These are phyloP conservation scores for Rostratula benghalensis DNA, from an alignment of 2,113 vertebrate species.

Conservation along the genomic window DNA sequence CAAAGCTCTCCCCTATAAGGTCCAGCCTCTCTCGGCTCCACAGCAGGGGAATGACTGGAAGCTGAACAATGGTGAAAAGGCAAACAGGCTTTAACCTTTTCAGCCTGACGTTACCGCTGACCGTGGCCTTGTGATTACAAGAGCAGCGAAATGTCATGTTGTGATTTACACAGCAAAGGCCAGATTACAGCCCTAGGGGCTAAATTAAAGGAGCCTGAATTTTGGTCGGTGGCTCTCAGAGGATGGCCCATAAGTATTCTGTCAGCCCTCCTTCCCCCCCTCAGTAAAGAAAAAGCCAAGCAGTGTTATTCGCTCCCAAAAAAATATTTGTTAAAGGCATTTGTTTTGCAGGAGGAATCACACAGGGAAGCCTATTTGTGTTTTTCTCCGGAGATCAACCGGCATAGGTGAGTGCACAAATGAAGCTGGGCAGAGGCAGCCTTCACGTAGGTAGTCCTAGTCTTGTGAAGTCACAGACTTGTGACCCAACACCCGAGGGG, in stretches of 20 bases:
- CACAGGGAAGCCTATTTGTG: not conserved
- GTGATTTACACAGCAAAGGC: slow-evolving; percentile 33
- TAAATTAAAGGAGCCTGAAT: not conserved
- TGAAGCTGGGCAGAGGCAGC: not conserved
- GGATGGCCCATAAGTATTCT: not conserved
- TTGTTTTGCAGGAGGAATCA: not conserved
- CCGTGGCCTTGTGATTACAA: not conserved
- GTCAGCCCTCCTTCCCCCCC: not conserved
- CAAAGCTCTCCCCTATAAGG: not conserved
- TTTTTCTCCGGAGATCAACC: not conserved
- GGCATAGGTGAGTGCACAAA: not conserved
- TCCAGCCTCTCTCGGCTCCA: not conserved
- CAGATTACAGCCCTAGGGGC: not conserved
- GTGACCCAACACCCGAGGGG: not conserved
- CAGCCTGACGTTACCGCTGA: slow-evolving; percentile 22
- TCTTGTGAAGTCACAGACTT: not conserved
- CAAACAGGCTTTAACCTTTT: slow-evolving; percentile 53
- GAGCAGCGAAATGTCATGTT: not conserved
- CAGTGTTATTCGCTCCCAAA: not conserved
- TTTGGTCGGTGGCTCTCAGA: not conserved
- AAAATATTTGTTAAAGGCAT: not conserved
- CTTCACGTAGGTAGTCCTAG: not conserved
- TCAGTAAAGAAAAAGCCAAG: not conserved
- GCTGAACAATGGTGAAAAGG: slow-evolving; percentile 35
- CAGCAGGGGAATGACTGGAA: not conserved